Conservation (phyloP, 2,113 vertebrate genomes). For the Sylvia atricapilla region DNA sequence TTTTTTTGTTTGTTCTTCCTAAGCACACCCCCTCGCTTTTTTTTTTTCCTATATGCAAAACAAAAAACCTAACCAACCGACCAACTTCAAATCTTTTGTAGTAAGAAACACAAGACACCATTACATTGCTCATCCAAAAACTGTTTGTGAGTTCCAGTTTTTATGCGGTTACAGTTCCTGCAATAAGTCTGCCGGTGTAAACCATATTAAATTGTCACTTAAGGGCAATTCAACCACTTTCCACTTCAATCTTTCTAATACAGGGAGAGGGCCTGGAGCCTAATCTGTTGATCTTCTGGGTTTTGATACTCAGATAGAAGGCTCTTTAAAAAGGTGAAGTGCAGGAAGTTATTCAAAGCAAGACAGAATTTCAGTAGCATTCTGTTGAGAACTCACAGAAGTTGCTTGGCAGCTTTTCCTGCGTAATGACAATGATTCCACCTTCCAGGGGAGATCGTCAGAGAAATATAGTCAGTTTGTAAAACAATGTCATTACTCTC, state of each 20-base stretch:
- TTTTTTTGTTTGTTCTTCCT: neutral
- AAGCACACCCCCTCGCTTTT: fast-evolving
- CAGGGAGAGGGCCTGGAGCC: neutral
- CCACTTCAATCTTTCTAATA: neutral
- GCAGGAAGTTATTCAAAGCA: neutral
- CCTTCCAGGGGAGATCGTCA: neutral
- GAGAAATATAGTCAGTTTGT: neutral
- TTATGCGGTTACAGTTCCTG: neutral
- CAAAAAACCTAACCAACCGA: neutral
- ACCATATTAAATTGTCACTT: neutral
- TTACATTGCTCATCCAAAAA: neutral
- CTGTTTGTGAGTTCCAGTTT: neutral
- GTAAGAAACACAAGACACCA: neutral
- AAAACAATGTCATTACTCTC: neutral
- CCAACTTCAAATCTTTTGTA: neutral
- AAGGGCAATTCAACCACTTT: neutral
- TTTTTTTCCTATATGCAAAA: neutral
- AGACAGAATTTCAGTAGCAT: neutral
- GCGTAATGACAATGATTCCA: neutral
- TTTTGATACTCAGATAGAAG: neutral
- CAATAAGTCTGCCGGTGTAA: neutral
- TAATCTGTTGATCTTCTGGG: neutral
- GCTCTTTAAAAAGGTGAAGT: neutral
- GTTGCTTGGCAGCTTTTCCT: neutral
- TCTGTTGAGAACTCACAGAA: neutral